Base-by-base conservation (phyloP, 1,140 invertebrate genomes). In the Nebria ingens region DNA sequence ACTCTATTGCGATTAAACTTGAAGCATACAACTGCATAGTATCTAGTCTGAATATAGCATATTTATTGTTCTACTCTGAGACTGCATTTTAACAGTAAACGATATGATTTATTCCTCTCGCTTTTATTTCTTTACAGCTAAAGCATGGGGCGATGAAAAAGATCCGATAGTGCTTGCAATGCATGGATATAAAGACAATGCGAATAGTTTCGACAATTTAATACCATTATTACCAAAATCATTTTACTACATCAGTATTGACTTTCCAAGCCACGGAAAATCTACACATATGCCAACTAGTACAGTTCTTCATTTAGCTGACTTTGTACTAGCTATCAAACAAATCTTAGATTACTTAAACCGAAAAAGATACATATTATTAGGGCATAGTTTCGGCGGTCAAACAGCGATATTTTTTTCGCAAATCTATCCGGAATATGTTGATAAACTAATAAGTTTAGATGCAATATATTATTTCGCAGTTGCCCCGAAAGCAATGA, bases 201-300 rank as follows among this genome's bases (percentile, higher is more conserved):
- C 79, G 19, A 78, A 76, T 4, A 71, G 77, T n/a, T 87, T 83
- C 66, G 75, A 83, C 54, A 73, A 72, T 13, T 69, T 87, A 1
- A 71, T 83, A 23, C 69, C 75, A 17, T 56, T 78, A n/a, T 68
- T 87, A 51, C 78, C 79, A 2, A 60, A 65, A 50, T 61, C 68
- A 1, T 78, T 74, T 60, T 81, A 79, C 58, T 80, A 79, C 56
- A 76, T 85, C 2, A 75, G 75, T 62, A 70, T 85, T 25, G 84
- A 86, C 65, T 68, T 85, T 58, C 83, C 82, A 11, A 79, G 82
- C 1, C 83, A 86, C 70, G 86, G 86, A 2, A 66, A 68, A 1
- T 86, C 84, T 2, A 79, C 81, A 52, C 74, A 74, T 29, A 77
- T 78, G 54, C 77, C 78, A 53, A 42, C 59, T 11, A 78, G 79